Evolutionary conservation across 2,113 vertebrate species (phyloP).

Genomic region (Cynocephalus volans): DNA sequence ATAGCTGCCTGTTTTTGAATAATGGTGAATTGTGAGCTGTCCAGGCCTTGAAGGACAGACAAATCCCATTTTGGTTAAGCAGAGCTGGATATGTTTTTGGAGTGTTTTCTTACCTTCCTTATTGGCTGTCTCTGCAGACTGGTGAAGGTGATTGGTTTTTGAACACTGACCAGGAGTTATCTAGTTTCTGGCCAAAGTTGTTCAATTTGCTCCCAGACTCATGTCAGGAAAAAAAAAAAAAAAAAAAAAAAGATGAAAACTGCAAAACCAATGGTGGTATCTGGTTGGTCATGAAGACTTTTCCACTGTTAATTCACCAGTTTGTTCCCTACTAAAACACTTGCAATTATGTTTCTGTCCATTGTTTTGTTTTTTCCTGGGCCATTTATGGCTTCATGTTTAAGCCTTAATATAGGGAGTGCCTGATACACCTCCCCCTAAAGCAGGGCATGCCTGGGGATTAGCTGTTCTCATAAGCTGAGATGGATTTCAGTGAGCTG

Average conservation of each 20-base stretch:
- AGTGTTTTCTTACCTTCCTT: conserved; percentile 44
- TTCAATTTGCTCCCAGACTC: neutral
- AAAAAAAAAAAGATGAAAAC: conserved; percentile 45
- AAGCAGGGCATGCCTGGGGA: conserved; percentile 49
- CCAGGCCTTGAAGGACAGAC: conserved; percentile 25
- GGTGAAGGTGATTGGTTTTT: conserved; percentile 5
- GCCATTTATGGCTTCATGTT: conserved; percentile 46
- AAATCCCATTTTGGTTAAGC: conserved; percentile 57
- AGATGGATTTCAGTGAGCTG: conserved; percentile 64
- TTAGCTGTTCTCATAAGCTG: conserved; percentile 56
- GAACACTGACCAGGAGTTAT: neutral
- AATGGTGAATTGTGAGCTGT: conserved; percentile 73
- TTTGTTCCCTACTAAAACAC: conserved; percentile 12
- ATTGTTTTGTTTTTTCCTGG: conserved; percentile 21
- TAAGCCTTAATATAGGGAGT: conserved; percentile 33
- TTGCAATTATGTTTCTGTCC: conserved; percentile 54
- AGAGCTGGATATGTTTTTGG: conserved; percentile 48
- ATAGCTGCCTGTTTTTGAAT: conserved; percentile 12
- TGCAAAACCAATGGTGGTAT: neutral
- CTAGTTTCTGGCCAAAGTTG: neutral
- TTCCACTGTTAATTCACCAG: conserved; percentile 2
- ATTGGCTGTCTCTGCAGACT: conserved; percentile 30
- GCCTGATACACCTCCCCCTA: conserved; percentile 30
- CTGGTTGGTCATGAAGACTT: neutral
- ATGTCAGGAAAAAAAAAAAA: conserved; percentile 50